These are phyloP conservation scores for Hemiscyllium ocellatum DNA, from an alignment of 2,113 vertebrate species.

Conservation along the genomic window DNA sequence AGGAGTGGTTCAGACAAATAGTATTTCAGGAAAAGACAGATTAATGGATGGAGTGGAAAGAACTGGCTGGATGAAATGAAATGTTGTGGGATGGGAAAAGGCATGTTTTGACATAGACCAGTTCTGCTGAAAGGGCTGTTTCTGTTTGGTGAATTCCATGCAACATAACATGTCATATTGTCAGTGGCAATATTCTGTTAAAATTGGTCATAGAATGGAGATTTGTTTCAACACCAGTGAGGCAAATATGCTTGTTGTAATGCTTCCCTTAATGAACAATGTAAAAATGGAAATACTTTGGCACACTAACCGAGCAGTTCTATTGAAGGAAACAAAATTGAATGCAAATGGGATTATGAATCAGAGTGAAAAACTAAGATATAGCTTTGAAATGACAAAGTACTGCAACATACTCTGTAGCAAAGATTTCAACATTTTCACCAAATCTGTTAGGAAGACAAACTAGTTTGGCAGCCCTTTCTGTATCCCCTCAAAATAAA, in stretches of 20 bases:
- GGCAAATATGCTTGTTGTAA: neutral
- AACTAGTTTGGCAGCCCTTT: neutral
- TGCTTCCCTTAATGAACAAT: neutral
- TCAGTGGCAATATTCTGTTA: neutral
- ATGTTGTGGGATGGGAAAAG: neutral
- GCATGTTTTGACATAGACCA: neutral
- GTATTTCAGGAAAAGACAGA: neutral
- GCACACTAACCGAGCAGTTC: neutral
- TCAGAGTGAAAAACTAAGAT: neutral
- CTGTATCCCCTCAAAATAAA: neutral
- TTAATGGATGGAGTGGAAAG: neutral
- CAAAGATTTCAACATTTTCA: neutral
- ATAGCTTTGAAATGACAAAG: neutral
- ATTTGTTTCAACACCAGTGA: neutral
- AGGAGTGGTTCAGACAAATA: no score
- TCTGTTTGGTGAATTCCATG: neutral
- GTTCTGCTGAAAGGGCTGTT: neutral
- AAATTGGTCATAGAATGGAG: neutral
- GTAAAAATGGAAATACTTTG: neutral
- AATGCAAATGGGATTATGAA: neutral
- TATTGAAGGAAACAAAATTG: neutral
- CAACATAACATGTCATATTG: neutral
- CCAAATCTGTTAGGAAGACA: neutral
- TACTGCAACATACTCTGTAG: neutral
- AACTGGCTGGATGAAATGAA: neutral